phyloP scores from a whole-genome alignment of 2,888 invertebrate genomes.

The Trichopria drosophilae region DNA sequence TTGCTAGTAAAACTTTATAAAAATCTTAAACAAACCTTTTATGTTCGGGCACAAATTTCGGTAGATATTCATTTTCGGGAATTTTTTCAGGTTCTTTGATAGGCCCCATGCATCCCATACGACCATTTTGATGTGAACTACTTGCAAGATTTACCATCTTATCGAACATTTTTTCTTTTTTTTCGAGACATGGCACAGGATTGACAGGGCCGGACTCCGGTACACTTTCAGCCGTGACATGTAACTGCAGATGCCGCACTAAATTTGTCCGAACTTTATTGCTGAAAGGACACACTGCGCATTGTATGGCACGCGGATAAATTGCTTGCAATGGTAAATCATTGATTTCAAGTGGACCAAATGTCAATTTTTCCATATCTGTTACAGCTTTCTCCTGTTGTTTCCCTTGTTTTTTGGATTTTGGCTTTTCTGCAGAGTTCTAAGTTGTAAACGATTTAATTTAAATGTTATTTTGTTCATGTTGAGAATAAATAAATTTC shows the following conservation, averaged over 20 bases:
- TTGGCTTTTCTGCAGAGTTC: conserved; percentile 35
- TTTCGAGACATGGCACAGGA: conserved; percentile 78
- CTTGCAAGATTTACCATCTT: conserved; percentile 82
- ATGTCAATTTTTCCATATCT: conserved; percentile 48
- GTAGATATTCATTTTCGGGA: conserved; percentile 45
- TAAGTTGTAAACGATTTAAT: conserved; percentile 12
- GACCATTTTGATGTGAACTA: conserved; percentile 63
- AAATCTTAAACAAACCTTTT: conserved; percentile 50
- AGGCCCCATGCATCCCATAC: conserved; percentile 58
- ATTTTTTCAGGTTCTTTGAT: conserved; percentile 39
- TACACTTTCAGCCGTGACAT: conserved; percentile 65
- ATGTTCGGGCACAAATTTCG: conserved; percentile 54
- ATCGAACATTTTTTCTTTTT: conserved; percentile 80
- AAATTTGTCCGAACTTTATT: conserved; percentile 75
- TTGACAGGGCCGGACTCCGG: conserved; percentile 75
- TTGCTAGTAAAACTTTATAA: no score
- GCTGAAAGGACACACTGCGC: conserved; percentile 69
- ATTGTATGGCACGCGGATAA: conserved; percentile 65
- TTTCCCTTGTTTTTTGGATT: conserved; percentile 43
- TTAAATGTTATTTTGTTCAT: no score
- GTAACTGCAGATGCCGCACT: conserved; percentile 70
- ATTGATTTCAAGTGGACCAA: conserved; percentile 67
- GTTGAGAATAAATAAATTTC: no score
- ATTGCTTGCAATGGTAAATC: conserved; percentile 69
- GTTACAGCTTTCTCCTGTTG: conserved; percentile 35